Evolutionary conservation across 2,797 vertebrate species (phyloP).

Genomic region (Enteromius fasciolatus): DNA sequence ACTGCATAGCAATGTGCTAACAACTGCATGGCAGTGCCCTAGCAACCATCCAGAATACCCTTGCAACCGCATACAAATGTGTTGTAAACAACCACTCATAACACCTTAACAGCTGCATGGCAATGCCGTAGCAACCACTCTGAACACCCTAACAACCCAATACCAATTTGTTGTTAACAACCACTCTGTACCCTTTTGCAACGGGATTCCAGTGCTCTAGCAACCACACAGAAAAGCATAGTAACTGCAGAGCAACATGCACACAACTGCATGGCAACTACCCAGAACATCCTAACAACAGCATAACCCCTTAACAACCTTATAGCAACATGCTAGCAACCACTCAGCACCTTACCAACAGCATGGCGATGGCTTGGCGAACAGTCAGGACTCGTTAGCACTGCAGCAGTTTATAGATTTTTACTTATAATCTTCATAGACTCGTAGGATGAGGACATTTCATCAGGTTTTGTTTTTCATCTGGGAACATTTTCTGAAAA

Average conservation of each 20-base stretch:
- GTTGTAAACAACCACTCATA: background rate
- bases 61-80: too few relatives aligned
- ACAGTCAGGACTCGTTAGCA: background rate
- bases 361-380: background rate
- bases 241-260: too few relatives aligned
- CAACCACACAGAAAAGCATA: background rate
- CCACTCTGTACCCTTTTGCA: background rate
- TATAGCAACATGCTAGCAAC: background rate
- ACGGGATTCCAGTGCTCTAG: background rate
- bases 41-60: background rate
- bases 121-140: background rate
- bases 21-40: background rate
- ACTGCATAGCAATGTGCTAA: background rate
- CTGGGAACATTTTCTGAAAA: constrained; percentile 18
- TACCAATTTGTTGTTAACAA: background rate
- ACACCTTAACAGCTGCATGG: background rate
- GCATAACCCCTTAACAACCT: background rate
- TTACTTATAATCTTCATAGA: background rate
- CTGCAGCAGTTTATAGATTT: constrained; percentile 2
- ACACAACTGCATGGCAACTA: background rate
- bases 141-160: background rate
- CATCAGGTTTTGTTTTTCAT: background rate
- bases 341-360: background rate
- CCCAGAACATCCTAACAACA: background rate
- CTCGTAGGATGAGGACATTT: background rate